Conservation (phyloP, 2,113 vertebrate genomes). For the Oceanites oceanicus region DNA sequence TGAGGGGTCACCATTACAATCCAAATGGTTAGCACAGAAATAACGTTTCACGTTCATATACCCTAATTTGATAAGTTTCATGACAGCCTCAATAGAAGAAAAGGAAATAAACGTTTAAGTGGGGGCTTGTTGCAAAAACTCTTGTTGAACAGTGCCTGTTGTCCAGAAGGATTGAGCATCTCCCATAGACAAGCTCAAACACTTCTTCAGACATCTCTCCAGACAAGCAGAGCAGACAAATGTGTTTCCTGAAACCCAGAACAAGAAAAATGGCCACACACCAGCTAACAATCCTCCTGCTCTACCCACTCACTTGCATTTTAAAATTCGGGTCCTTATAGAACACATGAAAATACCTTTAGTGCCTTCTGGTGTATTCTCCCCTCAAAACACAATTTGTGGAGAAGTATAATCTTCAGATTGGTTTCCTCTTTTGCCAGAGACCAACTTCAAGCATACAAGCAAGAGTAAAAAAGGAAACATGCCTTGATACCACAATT, state of each 20-base stretch:
- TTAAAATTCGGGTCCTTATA: background rate
- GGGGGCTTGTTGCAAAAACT: background rate
- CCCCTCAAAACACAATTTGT: background rate
- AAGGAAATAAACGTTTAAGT: background rate
- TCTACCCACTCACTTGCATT: background rate
- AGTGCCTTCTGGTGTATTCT: background rate
- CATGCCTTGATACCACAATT: background rate
- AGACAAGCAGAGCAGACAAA: background rate
- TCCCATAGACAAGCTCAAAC: background rate
- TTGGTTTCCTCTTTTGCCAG: background rate
- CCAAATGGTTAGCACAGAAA: background rate
- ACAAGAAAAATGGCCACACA: rapidly evolving
- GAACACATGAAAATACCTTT: background rate
- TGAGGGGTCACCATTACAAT: background rate
- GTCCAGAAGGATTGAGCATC: background rate
- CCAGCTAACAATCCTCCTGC: background rate
- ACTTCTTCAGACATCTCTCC: background rate
- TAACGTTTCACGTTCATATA: background rate
- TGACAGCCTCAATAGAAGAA: background rate
- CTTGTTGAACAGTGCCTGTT: background rate
- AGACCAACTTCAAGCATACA: background rate
- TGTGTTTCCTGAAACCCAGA: background rate
- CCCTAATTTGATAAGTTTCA: background rate
- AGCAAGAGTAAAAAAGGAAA: background rate
- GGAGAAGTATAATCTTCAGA: background rate